A percentile compares a stretch with the other conserved stretches of the same genome.
phyloP scores from a whole-genome alignment of 2,113 vertebrate species.

The Bombycilla garrulus region DNA sequence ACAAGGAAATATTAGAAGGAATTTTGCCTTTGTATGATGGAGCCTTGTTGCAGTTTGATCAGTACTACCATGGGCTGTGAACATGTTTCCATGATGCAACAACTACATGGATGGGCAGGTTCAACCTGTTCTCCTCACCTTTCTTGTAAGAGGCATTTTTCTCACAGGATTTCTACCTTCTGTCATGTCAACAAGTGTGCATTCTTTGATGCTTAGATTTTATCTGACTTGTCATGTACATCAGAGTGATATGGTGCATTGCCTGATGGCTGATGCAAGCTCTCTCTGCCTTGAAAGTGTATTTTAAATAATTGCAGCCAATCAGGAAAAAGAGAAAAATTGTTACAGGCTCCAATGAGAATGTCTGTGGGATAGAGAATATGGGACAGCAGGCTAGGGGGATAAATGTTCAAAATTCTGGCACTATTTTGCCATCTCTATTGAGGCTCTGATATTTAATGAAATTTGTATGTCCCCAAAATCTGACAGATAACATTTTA shows the following conservation, averaged over 20 bases:
- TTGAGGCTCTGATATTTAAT: slow-evolving; percentile 32
- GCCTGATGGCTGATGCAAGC: neutral
- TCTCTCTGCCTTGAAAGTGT: slow-evolving; percentile 27
- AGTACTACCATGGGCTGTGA: neutral
- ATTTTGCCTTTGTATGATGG: neutral
- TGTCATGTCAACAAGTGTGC: slow-evolving; percentile 42
- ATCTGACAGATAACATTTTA: slow-evolving; percentile 24
- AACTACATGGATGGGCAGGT: neutral
- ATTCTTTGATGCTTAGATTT: slow-evolving; percentile 13
- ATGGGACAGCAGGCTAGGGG: neutral
- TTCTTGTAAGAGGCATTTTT: slow-evolving; percentile 36
- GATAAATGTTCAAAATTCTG: slow-evolving; percentile 24
- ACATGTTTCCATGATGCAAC: neutral
- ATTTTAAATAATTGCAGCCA: slow-evolving; percentile 30
- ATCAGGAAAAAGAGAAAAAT: slow-evolving; percentile 8
- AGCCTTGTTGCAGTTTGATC: neutral
- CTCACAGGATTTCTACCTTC: slow-evolving; percentile 33
- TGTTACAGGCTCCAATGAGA: slow-evolving; percentile 17
- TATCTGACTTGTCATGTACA: slow-evolving; percentile 53
- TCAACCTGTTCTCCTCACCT: neutral
- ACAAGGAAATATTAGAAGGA: neutral
- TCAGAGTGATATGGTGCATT: slow-evolving; percentile 32
- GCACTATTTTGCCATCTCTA: slow-evolving; percentile 11
- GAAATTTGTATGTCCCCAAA: slow-evolving; percentile 24
- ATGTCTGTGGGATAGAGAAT: neutral